A percentile compares a stretch with the other conserved stretches of the same genome.
Evolutionary conservation across 2,113 vertebrate genomes (phyloP).

Genomic region (Clarias macrocephalus): DNA sequence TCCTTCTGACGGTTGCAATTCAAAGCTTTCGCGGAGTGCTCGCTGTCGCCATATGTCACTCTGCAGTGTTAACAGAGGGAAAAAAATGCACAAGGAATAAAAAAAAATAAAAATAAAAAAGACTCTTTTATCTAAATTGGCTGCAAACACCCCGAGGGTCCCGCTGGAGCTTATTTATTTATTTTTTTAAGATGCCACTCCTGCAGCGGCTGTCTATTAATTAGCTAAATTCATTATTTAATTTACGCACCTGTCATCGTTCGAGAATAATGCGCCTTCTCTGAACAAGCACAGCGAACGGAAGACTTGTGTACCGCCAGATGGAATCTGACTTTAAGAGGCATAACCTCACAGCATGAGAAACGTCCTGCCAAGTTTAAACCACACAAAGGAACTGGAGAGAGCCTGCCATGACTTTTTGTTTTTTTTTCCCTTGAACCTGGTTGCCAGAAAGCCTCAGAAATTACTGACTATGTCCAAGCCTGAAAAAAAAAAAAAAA

Average conservation of each 20-base stretch:
- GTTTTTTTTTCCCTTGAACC: not conserved
- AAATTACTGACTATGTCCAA: not conserved
- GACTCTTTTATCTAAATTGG: conserved; percentile 20
- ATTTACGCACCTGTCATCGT: conserved; percentile 30
- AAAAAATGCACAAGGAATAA: not conserved
- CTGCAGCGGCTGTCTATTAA: conserved; percentile 21
- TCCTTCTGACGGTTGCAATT: conserved; percentile 32
- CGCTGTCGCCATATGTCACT: conserved; percentile 18
- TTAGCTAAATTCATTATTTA: conserved; percentile 30
- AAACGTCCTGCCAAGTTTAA: conserved; percentile 6
- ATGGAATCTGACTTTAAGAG: conserved; percentile 14
- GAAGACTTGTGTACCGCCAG: not conserved
- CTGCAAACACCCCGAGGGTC: conserved; percentile 16
- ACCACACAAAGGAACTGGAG: not conserved
- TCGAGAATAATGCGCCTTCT: conserved; percentile 11
- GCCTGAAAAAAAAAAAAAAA: not conserved
- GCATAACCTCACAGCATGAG: not conserved
- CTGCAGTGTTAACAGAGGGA: conserved; percentile 6
- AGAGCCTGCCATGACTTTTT: not conserved
- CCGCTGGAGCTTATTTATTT: not conserved
- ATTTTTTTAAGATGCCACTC: conserved; percentile 13
- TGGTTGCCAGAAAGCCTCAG: not conserved
- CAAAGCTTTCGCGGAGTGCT: conserved; percentile 19
- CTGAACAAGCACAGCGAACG: not conserved
- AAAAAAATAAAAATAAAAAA: not conserved